Conservation (phyloP, 2,113 vertebrate genomes). For the Rattus rattus region DNA sequence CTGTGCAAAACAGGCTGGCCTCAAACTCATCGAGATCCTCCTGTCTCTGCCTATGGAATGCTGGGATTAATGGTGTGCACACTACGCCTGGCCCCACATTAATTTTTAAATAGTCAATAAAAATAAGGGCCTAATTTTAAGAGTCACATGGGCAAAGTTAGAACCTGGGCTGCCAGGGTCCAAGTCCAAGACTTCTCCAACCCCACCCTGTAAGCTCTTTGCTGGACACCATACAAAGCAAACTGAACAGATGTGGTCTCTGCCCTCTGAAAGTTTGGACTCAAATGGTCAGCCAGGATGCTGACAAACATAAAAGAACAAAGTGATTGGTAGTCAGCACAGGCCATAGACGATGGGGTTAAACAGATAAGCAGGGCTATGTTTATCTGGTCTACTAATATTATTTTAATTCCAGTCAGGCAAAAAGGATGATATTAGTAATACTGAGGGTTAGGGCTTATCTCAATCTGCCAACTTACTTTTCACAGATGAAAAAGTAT, state of each 20-base stretch:
- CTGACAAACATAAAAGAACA: conserved; percentile 60
- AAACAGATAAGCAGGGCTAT: conserved; percentile 36
- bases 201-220: not conserved
- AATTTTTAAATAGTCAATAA: not conserved
- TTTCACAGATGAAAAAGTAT: conserved; percentile 5
- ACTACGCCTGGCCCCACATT: not conserved
- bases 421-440: not conserved
- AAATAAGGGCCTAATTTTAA: not conserved
- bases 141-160: not conserved
- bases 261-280: conserved; percentile 72
- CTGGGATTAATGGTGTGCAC: not conserved
- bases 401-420: conserved; percentile 1
- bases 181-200: conserved; percentile 56
- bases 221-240: conserved; percentile 66
- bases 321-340: not conserved
- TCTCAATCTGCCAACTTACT: conserved; percentile 28
- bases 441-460: not conserved
- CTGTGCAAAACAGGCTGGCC: not conserved
- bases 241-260: conserved; percentile 61
- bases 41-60: not conserved
- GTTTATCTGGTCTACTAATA: conserved; percentile 18
- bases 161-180: conserved; percentile 31
- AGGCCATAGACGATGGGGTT: conserved; percentile 15
- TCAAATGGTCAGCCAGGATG: conserved; percentile 29
- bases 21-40: not conserved